Conservation (phyloP, 2,113 vertebrate genomes). For the Mirza zaza region DNA sequence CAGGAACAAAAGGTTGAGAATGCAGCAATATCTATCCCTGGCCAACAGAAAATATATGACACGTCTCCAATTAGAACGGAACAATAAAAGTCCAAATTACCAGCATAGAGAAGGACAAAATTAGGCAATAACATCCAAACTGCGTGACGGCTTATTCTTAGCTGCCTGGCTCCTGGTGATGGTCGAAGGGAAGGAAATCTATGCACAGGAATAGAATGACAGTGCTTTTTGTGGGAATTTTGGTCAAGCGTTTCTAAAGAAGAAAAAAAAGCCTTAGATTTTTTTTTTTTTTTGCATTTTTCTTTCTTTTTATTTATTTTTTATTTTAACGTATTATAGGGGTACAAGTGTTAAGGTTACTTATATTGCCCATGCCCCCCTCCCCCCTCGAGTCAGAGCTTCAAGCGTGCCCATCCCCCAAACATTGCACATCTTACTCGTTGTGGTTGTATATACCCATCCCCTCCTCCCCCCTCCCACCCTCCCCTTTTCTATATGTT, state of each 20-base stretch:
- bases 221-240: background rate
- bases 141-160: constrained; percentile 36
- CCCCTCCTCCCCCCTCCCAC: too few species aligned
- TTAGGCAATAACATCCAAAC: constrained; percentile 31
- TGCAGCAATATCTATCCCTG: background rate
- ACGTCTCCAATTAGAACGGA: constrained; percentile 21
- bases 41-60: constrained; percentile 54
- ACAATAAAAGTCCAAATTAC: constrained; percentile 55
- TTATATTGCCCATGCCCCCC: too few species aligned
- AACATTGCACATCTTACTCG: too few species aligned
- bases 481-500: background rate
- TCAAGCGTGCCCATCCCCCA: too few species aligned
- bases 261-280: background rate
- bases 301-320: too few species aligned
- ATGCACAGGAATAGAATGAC: constrained; percentile 3
- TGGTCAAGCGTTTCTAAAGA: background rate
- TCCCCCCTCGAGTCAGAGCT: too few species aligned
- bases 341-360: too few species aligned
- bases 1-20: constrained; percentile 54
- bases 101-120: constrained; percentile 18
- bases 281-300: background rate
- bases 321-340: too few species aligned
- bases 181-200: background rate
- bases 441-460: too few species aligned
- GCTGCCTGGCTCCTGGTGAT: background rate